Conservation (phyloP, 2,113 vertebrate species). For the Theristicus caerulescens region DNA sequence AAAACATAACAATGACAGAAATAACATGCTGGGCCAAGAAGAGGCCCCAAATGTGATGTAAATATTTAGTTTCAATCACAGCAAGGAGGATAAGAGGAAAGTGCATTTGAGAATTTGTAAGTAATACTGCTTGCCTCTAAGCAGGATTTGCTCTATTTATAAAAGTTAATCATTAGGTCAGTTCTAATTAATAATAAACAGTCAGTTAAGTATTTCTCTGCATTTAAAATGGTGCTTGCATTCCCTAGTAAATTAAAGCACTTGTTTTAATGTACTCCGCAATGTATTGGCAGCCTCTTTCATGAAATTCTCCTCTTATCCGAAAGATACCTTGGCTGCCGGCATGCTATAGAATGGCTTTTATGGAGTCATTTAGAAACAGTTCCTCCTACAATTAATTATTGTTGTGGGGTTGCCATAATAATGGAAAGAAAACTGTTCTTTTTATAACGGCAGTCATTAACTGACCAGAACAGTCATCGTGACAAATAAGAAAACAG, state of each 20-base stretch:
- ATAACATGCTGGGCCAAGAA: not conserved
- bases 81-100: not conserved
- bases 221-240: not conserved
- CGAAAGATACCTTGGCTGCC: not conserved
- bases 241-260: not conserved
- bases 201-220: slow-evolving; percentile 2
- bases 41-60: not conserved
- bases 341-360: not conserved
- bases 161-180: slow-evolving; percentile 37
- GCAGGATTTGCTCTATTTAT: not conserved
- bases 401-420: not conserved
- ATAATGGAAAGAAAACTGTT: not conserved
- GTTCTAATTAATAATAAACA: slow-evolving; percentile 39
- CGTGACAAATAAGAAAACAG: not conserved
- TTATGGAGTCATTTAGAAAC: not conserved
- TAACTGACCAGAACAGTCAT: not conserved
- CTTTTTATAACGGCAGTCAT: not conserved
- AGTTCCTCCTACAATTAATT: not conserved
- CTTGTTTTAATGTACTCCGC: not conserved
- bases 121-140: not conserved
- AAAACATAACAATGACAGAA: not conserved
- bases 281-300: not conserved
- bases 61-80: slow-evolving; percentile 35
- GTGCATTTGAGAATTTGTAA: not conserved
- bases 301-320: not conserved